Base-by-base conservation (phyloP, 2,113 vertebrate species). In the Cichladusa arquata region DNA sequence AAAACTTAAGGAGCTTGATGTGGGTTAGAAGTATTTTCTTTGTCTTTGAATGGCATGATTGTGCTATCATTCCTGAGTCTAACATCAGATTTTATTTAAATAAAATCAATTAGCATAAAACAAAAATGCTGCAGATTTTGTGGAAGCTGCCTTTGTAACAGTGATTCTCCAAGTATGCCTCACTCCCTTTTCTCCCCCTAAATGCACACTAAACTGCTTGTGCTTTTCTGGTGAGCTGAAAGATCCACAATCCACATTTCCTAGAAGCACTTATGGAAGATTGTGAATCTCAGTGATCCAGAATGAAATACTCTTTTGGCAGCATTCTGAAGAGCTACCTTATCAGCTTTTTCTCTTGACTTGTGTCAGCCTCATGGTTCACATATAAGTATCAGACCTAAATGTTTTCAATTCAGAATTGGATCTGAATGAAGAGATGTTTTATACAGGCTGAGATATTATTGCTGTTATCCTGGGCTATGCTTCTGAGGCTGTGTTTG, bases 331-430 rank as follows among this genome's bases (percentile, higher is more conserved):
- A 90, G 48, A 90, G 65, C 23, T 81, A 80, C 44, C 36, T 19
- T 76, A 72, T 36, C 33, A 85, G 23, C 69, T 64, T 50, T 57
- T 54, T 91, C 40, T 84, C 70, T 86, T 88, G 42, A 69, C 26
- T 19, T 44, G 9, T 53, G 66, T 90, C 64, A 78, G 44, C 73
- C 67, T 77, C 28, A 26, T 26, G 40, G 56, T 40, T 83, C 19
- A 12, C 71, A 14, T 66, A 53, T 92, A 89, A 88, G 78, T 77
- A 89, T 51, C 56, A 87, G 53, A 72, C 33, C 36, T 88, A 74
- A 90, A 50, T 47, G 34, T 74, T 90, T 92, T 89, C 81, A 67
- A 42, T 93, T 88, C 90, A 82, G 47, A 77, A 79, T 51, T 82
- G 73, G 50, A 78, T 67, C 34, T 71, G 56, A 77, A 29, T 15